Base-by-base conservation (phyloP, 2,113 vertebrate genomes). In the Oncorhynchus gorbuscha region DNA sequence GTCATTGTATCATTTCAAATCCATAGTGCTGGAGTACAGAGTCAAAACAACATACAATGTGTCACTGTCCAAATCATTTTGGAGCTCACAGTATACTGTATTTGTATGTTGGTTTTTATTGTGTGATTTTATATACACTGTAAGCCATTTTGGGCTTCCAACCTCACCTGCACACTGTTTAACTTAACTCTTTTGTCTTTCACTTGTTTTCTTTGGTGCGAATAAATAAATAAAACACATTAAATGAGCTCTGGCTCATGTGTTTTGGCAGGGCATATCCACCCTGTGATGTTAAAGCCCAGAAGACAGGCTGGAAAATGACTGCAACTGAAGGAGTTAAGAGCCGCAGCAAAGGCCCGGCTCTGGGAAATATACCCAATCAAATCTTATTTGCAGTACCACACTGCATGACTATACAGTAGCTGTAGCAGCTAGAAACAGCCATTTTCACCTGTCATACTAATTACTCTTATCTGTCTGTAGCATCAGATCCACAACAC, bases 361-460 rank as follows among this genome's bases (percentile, higher is more conserved):
- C 59, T 20, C 14, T 74, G 70, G 78, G 82, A 86, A 91, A 84
- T 81, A 83, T 81, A 87, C 77, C 72, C 76, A 82, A 75, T 39
- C 8, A 39, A 39, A 39, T 39, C 78, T 82, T 85, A 76, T 89
- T 88, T 79, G 81, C 85, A 81, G 18, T 20, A 58, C 51, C 51
- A 58, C 51, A 16, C 12, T 83, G 83, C 84, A 75, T 77, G 39
- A 45, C 39, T 11, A 45, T 45, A 45, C 9, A 45, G 9, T 45
- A 20, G 55, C 18, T 58, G 79, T 84, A 76, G 75, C 81, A 77
- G 82, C 80, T 78, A 76, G 58, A 86, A 69, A 84, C 90, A 90
- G 90, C 79, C 75, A 74, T 88, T 90, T 78, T 80, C 82, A 87
- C 85, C 85, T 83, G 85, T 90, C 90, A 89, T 84, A 77, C 81